Percentiles rank a stretch among this genome's conserved stretches.
Conservation (phyloP, 2,113 vertebrate species). For the Grammomys dolichurus region DNA sequence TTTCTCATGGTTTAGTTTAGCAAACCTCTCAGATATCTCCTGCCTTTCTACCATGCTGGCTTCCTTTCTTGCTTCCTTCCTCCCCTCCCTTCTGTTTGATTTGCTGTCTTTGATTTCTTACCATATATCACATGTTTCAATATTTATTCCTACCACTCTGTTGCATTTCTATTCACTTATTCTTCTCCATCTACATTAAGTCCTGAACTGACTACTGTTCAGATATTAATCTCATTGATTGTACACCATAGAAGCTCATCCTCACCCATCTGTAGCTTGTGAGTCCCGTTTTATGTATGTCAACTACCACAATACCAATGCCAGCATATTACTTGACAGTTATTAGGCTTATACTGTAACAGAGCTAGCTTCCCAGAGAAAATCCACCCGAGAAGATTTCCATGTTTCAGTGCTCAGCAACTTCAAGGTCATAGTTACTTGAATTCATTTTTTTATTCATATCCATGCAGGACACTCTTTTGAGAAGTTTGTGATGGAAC, state of each 20-base stretch:
- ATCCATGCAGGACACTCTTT: no score
- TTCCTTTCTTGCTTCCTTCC: not conserved
- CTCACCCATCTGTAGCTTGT: not conserved
- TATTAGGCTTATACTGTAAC: not conserved
- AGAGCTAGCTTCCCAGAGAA: not conserved
- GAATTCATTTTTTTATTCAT: not conserved
- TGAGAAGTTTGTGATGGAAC: not conserved
- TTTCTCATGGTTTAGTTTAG: not conserved
- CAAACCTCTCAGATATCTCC: not conserved
- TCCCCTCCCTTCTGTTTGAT: not conserved
- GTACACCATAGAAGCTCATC: not conserved
- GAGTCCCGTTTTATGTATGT: not conserved
- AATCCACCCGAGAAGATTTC: not conserved
- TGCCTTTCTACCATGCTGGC: not conserved
- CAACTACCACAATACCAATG: not conserved
- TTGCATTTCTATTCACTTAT: not conserved
- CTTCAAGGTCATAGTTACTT: no score
- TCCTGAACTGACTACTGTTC: not conserved
- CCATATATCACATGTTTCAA: not conserved
- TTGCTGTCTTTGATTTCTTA: not conserved
- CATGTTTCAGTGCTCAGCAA: not conserved
- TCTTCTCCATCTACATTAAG: not conserved
- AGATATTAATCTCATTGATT: not conserved
- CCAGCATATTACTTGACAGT: not conserved
- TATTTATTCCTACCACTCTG: not conserved